These are phyloP conservation scores for Cryptophagus acutangulus DNA, from an alignment of 2,888 invertebrate species.

Conservation along the genomic window DNA sequence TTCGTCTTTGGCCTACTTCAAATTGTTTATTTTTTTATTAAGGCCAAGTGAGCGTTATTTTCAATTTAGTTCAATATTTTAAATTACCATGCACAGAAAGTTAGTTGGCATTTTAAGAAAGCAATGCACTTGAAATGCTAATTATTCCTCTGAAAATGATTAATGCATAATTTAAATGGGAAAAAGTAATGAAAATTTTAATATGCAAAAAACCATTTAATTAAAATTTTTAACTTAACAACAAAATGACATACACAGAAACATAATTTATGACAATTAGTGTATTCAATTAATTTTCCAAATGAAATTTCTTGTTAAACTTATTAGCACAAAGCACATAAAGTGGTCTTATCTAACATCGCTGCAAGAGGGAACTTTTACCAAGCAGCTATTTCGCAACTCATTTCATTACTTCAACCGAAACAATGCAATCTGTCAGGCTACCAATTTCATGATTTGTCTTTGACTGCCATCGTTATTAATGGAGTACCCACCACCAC, in stretches of 20 bases:
- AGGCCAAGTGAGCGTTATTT: background rate
- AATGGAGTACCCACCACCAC: constrained; percentile 15
- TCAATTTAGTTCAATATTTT: background rate
- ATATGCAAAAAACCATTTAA: too few species aligned
- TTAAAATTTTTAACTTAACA: too few species aligned
- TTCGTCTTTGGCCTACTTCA: constrained; percentile 3
- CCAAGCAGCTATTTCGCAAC: constrained; percentile 22
- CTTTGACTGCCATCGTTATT: constrained; percentile 25
- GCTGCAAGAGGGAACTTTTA: background rate
- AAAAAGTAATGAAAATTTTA: too few species aligned
- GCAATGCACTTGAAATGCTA: too few species aligned
- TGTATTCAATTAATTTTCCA: constrained; percentile 8
- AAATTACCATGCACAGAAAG: too few species aligned
- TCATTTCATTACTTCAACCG: constrained; percentile 32
- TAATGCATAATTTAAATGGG: too few species aligned
- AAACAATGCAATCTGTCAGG: constrained; percentile 38
- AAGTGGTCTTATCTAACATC: constrained; percentile 6
- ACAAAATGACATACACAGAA: background rate
- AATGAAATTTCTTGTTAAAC: constrained; percentile 11
- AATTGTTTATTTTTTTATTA: constrained; percentile 5
- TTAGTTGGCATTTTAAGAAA: too few species aligned
- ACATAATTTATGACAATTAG: constrained; percentile 7
- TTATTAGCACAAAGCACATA: constrained; percentile 6
- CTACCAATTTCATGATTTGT: constrained; percentile 40
- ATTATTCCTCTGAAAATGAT: too few species aligned